phyloP scores from a whole-genome alignment of 2,888 invertebrate species.

The Cantharis rufa region DNA sequence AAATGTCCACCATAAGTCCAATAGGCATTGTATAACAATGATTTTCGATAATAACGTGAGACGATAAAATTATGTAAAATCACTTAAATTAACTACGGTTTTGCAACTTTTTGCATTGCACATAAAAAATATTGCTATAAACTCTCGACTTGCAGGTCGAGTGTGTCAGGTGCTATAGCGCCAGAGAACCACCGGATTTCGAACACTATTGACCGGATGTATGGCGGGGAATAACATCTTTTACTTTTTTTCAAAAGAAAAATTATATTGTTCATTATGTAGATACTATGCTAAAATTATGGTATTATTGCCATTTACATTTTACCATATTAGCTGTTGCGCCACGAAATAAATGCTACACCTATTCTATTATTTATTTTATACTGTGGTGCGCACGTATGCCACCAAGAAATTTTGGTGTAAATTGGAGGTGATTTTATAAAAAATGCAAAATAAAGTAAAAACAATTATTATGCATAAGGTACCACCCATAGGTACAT shows the following conservation, averaged over 20 bases:
- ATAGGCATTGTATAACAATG: conserved; percentile 58
- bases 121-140: not conserved
- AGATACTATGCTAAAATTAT: conserved; percentile 17
- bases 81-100: not conserved
- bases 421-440: too few relatives aligned
- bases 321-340: not conserved
- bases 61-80: not conserved
- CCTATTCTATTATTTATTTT: too few relatives aligned
- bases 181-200: conserved; percentile 30
- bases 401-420: too few relatives aligned
- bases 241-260: conserved; percentile 18
- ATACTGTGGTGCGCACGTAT: too few relatives aligned
- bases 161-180: conserved; percentile 29
- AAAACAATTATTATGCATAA: too few relatives aligned
- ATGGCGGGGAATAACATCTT: conserved; percentile 30
- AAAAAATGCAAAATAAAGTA: too few relatives aligned
- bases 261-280: conserved; percentile 2
- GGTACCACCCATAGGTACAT: too few relatives aligned
- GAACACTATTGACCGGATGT: conserved; percentile 33
- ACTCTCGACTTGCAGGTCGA: conserved; percentile 5
- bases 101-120: not conserved
- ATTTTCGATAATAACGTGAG: not conserved
- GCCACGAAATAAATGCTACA: not conserved
- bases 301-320: not conserved
- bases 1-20: conserved; percentile 64